Base-by-base conservation (phyloP, 2,113 vertebrate genomes). In the Corythoichthys haematopterus region DNA sequence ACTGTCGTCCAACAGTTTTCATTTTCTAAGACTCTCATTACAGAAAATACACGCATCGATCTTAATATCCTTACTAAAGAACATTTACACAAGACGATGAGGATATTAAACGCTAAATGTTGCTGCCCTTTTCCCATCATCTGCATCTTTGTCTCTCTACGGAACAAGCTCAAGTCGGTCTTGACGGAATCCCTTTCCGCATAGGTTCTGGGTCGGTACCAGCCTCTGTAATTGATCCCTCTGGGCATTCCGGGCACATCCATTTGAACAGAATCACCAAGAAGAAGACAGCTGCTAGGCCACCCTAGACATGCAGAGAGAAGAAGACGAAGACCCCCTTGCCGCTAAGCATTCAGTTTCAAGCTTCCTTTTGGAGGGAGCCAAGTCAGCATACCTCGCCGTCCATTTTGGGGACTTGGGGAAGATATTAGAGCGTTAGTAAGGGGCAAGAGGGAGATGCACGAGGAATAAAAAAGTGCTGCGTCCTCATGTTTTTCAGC, bases 151-250 rank as follows among this genome's bases (percentile, higher is more conserved):
- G 4, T 70, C 55, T 73, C 77, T 82, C 75, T 53, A 63, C 38
- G 75, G 73, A 71, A 70, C 53, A 71, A 37, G 53, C 69, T 73
- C 66, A 71, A 66, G 52, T 64, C 51, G 36, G 60, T 63, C 58
- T 66, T 79, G 78, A 84, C 65, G 72, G 76, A 78, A 82, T 73
- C 69, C 63, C 65, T 8, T 16, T 59, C 66, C 36, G 64, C 28
- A 16, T 57, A 55, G 69, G 78, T 81, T 83, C 68, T 72, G 80
- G 84, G 80, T 81, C 65, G 61, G 86, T 84, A 84, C 84, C 72
- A 38, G 80, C 76, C 79, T 74, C 64, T 37, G 79, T 91, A 92
- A 92, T 91, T 92, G 90, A 91, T 92, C 91, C 90, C 91, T 84
- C 63, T 86, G 89, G 87, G 89, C 77, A 82, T 79, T 76, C 43